Evolutionary conservation across 2,113 vertebrate species (phyloP).

Genomic region (Nyctereutes procyonoides): DNA sequence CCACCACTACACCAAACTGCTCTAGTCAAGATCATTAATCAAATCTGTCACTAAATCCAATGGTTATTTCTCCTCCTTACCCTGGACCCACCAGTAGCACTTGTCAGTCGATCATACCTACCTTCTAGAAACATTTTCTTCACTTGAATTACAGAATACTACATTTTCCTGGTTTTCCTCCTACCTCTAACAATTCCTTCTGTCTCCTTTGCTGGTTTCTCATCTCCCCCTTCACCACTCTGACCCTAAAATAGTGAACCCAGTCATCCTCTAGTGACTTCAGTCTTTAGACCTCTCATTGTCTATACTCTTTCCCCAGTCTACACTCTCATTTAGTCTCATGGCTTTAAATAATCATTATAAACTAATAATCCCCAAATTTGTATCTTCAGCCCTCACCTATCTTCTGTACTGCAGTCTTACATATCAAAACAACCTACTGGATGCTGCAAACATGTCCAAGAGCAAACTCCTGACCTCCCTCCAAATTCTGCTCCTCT

Average conservation of each 20-base stretch:
- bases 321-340: neutral
- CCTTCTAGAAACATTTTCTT: slow-evolving; percentile 2
- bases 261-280: slow-evolving; percentile 22
- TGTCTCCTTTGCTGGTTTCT: slow-evolving; percentile 5
- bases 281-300: neutral
- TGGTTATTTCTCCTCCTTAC: neutral
- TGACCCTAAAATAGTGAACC: neutral
- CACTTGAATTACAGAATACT: slow-evolving; percentile 39
- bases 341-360: slow-evolving; percentile 13
- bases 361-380: neutral
- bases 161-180: slow-evolving; percentile 12
- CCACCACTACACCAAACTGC: neutral
- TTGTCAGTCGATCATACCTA: neutral
- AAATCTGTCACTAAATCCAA: slow-evolving; percentile 18
- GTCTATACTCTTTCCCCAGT: neutral
- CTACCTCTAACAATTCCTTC: neutral
- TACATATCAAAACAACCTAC: neutral
- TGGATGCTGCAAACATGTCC: neutral
- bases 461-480: neutral
- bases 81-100: neutral
- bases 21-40: neutral
- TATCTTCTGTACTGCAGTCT: neutral
- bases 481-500: neutral
- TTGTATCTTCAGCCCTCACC: neutral
- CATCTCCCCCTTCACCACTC: neutral